phyloP scores from a whole-genome alignment of 2,113 vertebrate genomes.

The Montifringilla adamsi region DNA sequence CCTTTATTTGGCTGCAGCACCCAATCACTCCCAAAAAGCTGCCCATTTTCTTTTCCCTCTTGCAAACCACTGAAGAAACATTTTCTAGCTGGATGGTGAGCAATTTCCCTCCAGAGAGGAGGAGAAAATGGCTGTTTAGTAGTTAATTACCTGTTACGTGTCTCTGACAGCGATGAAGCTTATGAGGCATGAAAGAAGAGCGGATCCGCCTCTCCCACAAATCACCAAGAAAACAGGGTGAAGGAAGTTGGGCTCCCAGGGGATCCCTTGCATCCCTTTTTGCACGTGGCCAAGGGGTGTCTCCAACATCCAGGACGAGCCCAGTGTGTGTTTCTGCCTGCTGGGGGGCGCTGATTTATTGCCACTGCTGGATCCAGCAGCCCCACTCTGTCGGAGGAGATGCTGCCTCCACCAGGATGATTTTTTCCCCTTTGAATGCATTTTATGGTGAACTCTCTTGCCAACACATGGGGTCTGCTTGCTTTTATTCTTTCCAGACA shows the following conservation, averaged over 20 bases:
- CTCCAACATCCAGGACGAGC: background rate
- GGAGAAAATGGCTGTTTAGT: constrained; percentile 66
- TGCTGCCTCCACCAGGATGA: background rate
- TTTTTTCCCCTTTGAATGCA: constrained; percentile 16
- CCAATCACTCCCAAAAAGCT: background rate
- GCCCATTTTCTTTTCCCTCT: background rate
- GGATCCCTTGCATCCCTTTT: background rate
- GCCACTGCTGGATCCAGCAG: background rate
- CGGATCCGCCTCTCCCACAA: background rate
- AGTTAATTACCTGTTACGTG: constrained; percentile 72
- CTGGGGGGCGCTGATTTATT: background rate
- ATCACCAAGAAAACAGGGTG: constrained; percentile 20
- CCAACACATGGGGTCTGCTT: constrained; percentile 23
- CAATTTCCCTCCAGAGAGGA: constrained; percentile 60
- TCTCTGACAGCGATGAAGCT: constrained; percentile 62
- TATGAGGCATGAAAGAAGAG: constrained; percentile 58
- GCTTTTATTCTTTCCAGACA: constrained; percentile 59
- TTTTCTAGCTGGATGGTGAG: constrained; percentile 65
- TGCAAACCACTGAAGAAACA: constrained; percentile 55
- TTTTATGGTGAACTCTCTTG: constrained; percentile 37
- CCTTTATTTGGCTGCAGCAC: background rate
- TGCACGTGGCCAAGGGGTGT: background rate
- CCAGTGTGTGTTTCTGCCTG: background rate
- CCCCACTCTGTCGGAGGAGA: background rate
- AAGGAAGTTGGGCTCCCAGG: background rate